Conservation (phyloP, 1,140 invertebrate species). For the Calycopis cecrops region DNA sequence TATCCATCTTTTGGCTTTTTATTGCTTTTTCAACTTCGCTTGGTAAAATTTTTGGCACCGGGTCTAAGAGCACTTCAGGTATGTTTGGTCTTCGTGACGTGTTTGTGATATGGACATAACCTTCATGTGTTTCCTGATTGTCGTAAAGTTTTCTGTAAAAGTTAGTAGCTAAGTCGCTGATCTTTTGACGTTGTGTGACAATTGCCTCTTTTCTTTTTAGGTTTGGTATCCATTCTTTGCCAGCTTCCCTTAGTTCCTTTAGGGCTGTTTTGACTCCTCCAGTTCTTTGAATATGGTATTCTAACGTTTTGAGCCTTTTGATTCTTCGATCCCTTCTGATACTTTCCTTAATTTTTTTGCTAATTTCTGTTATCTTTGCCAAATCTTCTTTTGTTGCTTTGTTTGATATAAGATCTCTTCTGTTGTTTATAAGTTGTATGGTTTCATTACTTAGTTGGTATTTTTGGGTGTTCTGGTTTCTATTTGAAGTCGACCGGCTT, state of each 20-base stretch:
- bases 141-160: constrained; percentile 22
- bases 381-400: constrained; percentile 25
- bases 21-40: constrained; percentile 25
- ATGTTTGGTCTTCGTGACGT: background rate
- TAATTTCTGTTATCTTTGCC: constrained; percentile 26
- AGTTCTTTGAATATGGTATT: constrained; percentile 24
- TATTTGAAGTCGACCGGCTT: too few relatives aligned
- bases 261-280: constrained; percentile 26
- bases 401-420: constrained; percentile 23
- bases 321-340: constrained; percentile 25
- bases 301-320: constrained; percentile 23
- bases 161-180: constrained; percentile 21
- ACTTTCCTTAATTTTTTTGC: constrained; percentile 25
- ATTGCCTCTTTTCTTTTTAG: constrained; percentile 15
- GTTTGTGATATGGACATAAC: background rate
- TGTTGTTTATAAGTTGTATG: constrained; percentile 28
- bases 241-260: constrained; percentile 27
- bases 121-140: background rate
- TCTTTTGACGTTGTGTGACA: constrained; percentile 16
- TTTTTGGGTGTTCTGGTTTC: constrained; percentile 22
- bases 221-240: constrained; percentile 31
- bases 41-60: constrained; percentile 17
- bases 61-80: too few relatives aligned
- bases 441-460: constrained; percentile 24
- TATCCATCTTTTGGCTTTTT: constrained; percentile 23